Evolutionary conservation across 1,140 invertebrate species (phyloP).

Genomic region (Amyelois transitella): DNA sequence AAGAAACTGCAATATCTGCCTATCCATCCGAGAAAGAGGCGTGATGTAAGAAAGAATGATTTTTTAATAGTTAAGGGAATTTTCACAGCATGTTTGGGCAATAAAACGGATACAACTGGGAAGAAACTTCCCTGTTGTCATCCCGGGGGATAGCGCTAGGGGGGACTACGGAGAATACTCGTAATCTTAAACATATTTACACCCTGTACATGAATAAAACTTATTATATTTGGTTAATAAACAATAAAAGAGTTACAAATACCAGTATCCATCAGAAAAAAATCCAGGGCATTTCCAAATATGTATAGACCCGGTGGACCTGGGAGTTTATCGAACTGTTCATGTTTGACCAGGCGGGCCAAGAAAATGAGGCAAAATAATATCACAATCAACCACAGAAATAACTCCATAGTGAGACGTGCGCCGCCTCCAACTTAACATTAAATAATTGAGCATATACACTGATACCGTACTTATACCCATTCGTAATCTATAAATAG

Average conservation of each 20-base stretch:
- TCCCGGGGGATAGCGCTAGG: too few species aligned
- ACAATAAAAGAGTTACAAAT: neutral
- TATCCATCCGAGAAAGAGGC: too few species aligned
- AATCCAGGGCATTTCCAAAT: conserved; percentile 38
- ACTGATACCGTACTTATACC: neutral
- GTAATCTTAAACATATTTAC: too few species aligned
- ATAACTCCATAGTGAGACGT: neutral
- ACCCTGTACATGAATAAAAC: too few species aligned
- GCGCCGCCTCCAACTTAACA: neutral
- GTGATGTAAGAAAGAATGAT: too few species aligned
- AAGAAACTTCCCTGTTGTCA: too few species aligned
- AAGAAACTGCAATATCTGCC: too few species aligned
- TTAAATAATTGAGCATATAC: neutral
- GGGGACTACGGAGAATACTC: too few species aligned
- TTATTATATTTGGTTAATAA: too few species aligned
- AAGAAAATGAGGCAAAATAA: neutral
- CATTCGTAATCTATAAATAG: neutral
- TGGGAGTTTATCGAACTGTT: conserved; percentile 36
- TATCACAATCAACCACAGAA: neutral
- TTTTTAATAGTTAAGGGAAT: too few species aligned
- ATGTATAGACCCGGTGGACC: conserved; percentile 32
- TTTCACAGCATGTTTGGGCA: too few species aligned
- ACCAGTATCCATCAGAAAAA: conserved; percentile 35
- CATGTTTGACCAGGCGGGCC: neutral
- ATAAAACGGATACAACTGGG: too few species aligned